phyloP scores from a whole-genome alignment of 2,888 invertebrate genomes.

The Drosophila ezoana region DNA sequence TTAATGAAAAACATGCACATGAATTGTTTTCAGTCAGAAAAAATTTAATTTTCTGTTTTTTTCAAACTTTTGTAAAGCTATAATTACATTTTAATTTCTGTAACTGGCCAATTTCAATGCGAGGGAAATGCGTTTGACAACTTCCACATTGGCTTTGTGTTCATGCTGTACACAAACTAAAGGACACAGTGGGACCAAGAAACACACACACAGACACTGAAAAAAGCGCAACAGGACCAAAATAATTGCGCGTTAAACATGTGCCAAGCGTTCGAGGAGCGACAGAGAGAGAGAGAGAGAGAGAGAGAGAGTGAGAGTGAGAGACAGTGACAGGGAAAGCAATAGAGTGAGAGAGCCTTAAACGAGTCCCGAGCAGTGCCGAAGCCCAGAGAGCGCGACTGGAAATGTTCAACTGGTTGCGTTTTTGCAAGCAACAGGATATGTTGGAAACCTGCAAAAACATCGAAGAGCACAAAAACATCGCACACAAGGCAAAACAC shows the following conservation, averaged over 20 bases:
- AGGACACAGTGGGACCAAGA: slow-evolving; percentile 27
- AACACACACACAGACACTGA: slow-evolving; percentile 36
- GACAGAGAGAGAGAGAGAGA: slow-evolving; percentile 40
- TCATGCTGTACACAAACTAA: slow-evolving; percentile 29
- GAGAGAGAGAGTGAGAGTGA: slow-evolving; percentile 1
- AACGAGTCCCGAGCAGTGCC: slow-evolving; percentile 37
- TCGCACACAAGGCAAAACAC: slow-evolving; percentile 50
- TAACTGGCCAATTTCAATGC: slow-evolving; percentile 35
- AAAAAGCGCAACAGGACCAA: slow-evolving; percentile 80
- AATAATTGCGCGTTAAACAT: slow-evolving; percentile 80
- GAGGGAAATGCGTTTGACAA: slow-evolving; percentile 44
- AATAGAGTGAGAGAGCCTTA: slow-evolving; percentile 3
- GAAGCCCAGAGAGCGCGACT: slow-evolving; percentile 58
- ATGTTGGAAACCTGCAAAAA: slow-evolving; percentile 74
- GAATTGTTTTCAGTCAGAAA: background rate
- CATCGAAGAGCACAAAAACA: slow-evolving; percentile 65
- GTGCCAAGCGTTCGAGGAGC: slow-evolving; percentile 66
- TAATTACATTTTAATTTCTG: slow-evolving; percentile 13
- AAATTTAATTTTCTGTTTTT: background rate
- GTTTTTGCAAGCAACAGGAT: slow-evolving; percentile 77
- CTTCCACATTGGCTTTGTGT: slow-evolving; percentile 49
- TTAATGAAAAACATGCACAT: background rate
- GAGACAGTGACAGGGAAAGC: background rate
- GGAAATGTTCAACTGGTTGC: slow-evolving; percentile 80
- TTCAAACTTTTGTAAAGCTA: slow-evolving; percentile 4